Percentiles rank a stretch among this genome's conserved stretches.
Conservation (phyloP, 1,140 invertebrate species). For the Geopemphigus sp. region DNA sequence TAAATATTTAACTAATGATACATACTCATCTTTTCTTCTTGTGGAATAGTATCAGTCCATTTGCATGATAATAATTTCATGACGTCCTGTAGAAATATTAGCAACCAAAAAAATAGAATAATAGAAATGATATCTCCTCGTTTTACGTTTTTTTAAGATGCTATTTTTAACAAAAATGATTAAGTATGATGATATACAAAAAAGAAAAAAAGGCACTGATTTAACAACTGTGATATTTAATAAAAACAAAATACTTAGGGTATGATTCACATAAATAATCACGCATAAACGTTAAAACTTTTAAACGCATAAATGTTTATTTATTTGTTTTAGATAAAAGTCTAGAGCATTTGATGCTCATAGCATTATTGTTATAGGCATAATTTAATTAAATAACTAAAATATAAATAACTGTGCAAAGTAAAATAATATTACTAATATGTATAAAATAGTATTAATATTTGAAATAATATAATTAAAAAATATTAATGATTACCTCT, state of each 20-base stretch:
- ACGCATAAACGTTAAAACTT: background rate
- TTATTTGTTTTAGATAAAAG: background rate
- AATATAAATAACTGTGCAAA: background rate
- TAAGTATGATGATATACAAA: slow-evolving; percentile 21
- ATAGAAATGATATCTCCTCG: slow-evolving; percentile 9
- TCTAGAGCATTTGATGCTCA: background rate
- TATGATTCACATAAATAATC: background rate
- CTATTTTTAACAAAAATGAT: slow-evolving; percentile 47
- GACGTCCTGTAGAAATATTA: slow-evolving; percentile 47
- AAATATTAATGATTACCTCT: slow-evolving; percentile 18
- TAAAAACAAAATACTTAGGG: background rate
- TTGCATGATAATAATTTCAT: slow-evolving; percentile 44
- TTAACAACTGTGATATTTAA: background rate
- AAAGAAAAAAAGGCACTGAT: background rate
- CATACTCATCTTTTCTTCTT: slow-evolving; percentile 47
- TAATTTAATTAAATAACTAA: background rate
- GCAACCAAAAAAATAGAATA: slow-evolving; percentile 45
- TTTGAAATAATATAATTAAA: background rate
- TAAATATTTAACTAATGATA: slow-evolving; percentile 12
- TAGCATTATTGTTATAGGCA: background rate
- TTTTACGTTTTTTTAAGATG: slow-evolving; percentile 34
- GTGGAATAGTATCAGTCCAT: slow-evolving; percentile 41
- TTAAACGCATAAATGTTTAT: background rate
- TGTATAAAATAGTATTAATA: background rate
- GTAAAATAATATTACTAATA: background rate